A percentile compares a stretch with the other conserved stretches of the same genome.
Conservation (phyloP, 2,797 vertebrate species). For the Clamator glandarius region DNA sequence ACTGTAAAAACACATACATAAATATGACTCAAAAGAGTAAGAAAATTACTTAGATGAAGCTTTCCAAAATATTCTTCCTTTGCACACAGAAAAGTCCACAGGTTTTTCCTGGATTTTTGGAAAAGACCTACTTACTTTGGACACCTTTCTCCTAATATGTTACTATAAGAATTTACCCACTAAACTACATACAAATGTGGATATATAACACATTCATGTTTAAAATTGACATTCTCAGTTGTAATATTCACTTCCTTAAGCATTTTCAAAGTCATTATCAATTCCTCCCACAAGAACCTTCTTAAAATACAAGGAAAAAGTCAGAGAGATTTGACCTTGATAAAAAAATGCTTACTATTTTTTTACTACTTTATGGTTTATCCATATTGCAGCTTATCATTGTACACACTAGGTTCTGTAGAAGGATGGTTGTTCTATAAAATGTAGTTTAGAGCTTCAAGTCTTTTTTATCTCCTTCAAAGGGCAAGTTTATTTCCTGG, state of each 20-base stretch:
- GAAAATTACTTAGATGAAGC: background rate
- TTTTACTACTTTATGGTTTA: background rate
- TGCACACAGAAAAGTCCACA: background rate
- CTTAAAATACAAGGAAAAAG: background rate
- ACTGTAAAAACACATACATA: background rate
- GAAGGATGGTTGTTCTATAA: background rate
- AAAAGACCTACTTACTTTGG: background rate
- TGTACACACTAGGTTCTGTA: background rate
- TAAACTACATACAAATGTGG: background rate
- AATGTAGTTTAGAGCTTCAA: background rate
- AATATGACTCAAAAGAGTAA: background rate
- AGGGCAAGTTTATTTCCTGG: slow-evolving; percentile 1
- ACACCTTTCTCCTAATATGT: background rate
- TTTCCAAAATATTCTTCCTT: background rate
- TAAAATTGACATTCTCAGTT: background rate
- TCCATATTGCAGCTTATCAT: background rate
- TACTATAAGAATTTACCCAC: background rate
- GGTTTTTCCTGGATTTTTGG: background rate
- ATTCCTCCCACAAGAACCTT: background rate
- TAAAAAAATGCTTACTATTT: background rate
- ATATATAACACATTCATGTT: background rate
- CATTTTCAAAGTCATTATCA: slow-evolving; percentile 18
- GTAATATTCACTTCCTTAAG: background rate
- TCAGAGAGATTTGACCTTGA: slow-evolving; percentile 26
- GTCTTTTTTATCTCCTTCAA: slow-evolving; percentile 4